Base-by-base conservation (phyloP, 92 coral and sea anemone genomes). In the Porites rus region DNA sequence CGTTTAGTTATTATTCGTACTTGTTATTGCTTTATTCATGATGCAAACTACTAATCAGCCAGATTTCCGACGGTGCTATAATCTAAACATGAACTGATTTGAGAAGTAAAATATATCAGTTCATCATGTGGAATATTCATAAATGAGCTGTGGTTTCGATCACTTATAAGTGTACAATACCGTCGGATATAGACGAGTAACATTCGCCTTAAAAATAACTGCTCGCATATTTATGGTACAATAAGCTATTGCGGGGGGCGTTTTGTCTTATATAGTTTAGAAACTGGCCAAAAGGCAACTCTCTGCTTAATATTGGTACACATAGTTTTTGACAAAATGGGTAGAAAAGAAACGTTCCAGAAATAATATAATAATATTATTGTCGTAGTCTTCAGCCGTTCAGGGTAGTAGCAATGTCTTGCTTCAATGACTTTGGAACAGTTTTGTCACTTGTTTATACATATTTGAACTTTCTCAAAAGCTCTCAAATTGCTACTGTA, bases 61-160 rank as follows among this genome's bases (percentile, higher is more conserved):
- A 76, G 38, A 60, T 78, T 13, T 46, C 64, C 61, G 13, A 43
- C 43, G 83, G 83, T 78, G 71, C 65, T 25, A 62, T 43, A 1
- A 18, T 38, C 65, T 75, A 65, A 62, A 17, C 46, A 52, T 51
- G 58, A 38, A 17, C 59, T 8, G 71, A 20, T 65, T 65, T 63
- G 60, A 78, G 3, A 43, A 13, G 17, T 6, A 65, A 69, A 63
- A 63, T 19, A 6, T 19, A 9, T 46, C 38, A 21, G n/a, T 46
- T 19, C 16, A 3, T 65, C 19, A 56, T 78, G 46, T 19, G 51
- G 38, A 63, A 63, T n/a, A 16, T 43, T 31, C 50, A 19, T 18
- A 31, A 61, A 62, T 43, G 21, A 7, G 63, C 60, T 77, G 52
- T 64, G 31, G n/a, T 11, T 0, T 24, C 9, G 25, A 6, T 60